These are phyloP conservation scores for Drosophila lowei DNA, from an alignment of 1,140 invertebrate species.

Conservation along the genomic window DNA sequence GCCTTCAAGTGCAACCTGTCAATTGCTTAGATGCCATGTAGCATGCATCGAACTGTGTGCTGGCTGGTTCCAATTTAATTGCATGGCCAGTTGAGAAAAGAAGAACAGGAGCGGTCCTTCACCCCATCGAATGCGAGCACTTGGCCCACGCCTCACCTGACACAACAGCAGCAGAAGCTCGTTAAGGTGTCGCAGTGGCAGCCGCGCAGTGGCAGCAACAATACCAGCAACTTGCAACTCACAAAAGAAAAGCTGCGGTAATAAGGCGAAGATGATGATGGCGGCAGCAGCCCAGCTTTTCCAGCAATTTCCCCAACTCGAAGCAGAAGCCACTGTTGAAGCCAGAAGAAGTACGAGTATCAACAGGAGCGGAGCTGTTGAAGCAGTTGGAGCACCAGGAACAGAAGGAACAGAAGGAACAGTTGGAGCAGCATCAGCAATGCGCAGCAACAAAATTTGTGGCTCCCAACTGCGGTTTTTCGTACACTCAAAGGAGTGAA, in stretches of 20 bases:
- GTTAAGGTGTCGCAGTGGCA: conserved; percentile 41
- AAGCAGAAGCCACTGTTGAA: conserved; percentile 7
- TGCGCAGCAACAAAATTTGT: conserved; percentile 52
- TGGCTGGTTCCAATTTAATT: conserved; percentile 65
- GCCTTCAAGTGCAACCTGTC: conserved; percentile 68
- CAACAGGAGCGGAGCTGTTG: neutral
- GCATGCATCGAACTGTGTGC: conserved; percentile 28
- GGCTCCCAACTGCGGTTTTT: conserved; percentile 36
- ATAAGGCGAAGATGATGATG: conserved; percentile 68
- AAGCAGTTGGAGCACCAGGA: conserved; percentile 19
- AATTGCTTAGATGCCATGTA: conserved; percentile 61
- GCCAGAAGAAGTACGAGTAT: conserved; percentile 9
- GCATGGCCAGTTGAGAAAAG: conserved; percentile 43
- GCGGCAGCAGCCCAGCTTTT: conserved; percentile 26
- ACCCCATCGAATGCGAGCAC: neutral
- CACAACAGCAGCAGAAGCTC: conserved; percentile 30
- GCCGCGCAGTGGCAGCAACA: conserved; percentile 13
- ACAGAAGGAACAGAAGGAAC: conserved; percentile 17
- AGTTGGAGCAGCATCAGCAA: conserved; percentile 41
- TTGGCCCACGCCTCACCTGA: conserved; percentile 22
- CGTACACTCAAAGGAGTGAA: neutral
- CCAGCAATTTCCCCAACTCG: conserved; percentile 18
- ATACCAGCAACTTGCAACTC: conserved; percentile 14
- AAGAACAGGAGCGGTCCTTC: conserved; percentile 9
- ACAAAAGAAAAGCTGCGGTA: conserved; percentile 58